Base-by-base conservation (phyloP, 2,888 invertebrate genomes). In the Ennomos erosarius region DNA sequence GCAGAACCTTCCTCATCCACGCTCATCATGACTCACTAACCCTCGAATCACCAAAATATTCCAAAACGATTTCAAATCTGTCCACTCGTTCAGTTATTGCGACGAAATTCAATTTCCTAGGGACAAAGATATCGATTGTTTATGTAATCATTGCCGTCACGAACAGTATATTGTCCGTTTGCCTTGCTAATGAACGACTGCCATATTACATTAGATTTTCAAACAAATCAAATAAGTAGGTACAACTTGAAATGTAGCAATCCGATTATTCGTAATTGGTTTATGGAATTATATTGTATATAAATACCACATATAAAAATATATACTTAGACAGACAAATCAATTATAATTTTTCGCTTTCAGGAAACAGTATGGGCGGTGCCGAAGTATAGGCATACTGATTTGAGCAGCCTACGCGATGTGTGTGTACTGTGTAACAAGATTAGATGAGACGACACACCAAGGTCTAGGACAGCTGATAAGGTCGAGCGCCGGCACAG, bases 391-490 rank as follows among this genome's bases (percentile, higher is more conserved):
- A 26, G 26, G 26, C 26, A 26, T 16, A 40, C 44, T 54, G 49
- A 61, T 52, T 57, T 43, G 12, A 44, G 36, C 13, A 42, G 35
- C 52, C 53, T 52, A 61, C 62, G 57, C 50, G 49, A 44, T 61
- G 44, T 16, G 39, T 63, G 66, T 60, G 57, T 48, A 49, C 45
- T 61, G 44, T 16, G 39, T 63, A 68, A 65, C 59, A 35, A 66
- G 75, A 71, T 76, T 72, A 70, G 68, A 71, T 56, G 70, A 73
- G 71, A 76, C 74, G 71, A 54, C 60, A 61, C 64, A 60, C 64
- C 79, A 84, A 84, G 84, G 84, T 83, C 84, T 82, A 78, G 82
- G 82, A 78, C 73, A 67, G 58, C 55, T 68, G 78, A 80, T 81
- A 80, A 84, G 76, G 78, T 77, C 75, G 68, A 68, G 55, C 36